Percentiles rank a stretch among this genome's conserved stretches.
Conservation (phyloP, 2,797 vertebrate species). For the Arnoldichthys spilopterus region DNA sequence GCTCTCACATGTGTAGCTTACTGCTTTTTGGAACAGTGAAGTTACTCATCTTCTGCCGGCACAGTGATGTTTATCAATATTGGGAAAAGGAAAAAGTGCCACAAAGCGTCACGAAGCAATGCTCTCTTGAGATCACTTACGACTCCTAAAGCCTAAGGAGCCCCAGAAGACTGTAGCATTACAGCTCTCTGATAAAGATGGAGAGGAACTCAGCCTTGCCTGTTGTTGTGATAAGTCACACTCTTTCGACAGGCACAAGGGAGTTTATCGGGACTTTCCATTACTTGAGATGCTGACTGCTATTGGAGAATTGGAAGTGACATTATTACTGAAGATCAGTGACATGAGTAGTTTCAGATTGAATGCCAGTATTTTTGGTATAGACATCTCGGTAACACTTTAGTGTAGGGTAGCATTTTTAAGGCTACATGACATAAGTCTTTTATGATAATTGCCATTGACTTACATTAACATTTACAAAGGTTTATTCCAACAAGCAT, state of each 20-base stretch:
- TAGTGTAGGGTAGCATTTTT: too few relatives aligned
- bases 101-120: constrained; percentile 22
- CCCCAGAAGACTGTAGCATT: constrained; percentile 20
- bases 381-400: too few relatives aligned
- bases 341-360: too few relatives aligned
- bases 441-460: too few relatives aligned
- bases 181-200: constrained; percentile 33
- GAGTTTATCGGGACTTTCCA: neutral
- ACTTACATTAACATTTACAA: too few relatives aligned
- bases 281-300: neutral
- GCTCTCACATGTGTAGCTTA: constrained; percentile 33
- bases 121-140: constrained; percentile 41
- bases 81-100: neutral
- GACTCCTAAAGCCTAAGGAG: constrained; percentile 31
- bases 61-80: constrained; percentile 47
- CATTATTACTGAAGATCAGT: neutral
- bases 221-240: constrained; percentile 3
- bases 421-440: too few relatives aligned
- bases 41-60: constrained; percentile 42
- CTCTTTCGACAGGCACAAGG: constrained; percentile 14
- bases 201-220: constrained; percentile 10
- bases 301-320: neutral
- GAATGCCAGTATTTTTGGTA: too few relatives aligned
- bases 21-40: constrained; percentile 52
- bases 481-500: too few relatives aligned